phyloP scores from a whole-genome alignment of 2,888 invertebrate genomes.

The Stomorhina lunata region DNA sequence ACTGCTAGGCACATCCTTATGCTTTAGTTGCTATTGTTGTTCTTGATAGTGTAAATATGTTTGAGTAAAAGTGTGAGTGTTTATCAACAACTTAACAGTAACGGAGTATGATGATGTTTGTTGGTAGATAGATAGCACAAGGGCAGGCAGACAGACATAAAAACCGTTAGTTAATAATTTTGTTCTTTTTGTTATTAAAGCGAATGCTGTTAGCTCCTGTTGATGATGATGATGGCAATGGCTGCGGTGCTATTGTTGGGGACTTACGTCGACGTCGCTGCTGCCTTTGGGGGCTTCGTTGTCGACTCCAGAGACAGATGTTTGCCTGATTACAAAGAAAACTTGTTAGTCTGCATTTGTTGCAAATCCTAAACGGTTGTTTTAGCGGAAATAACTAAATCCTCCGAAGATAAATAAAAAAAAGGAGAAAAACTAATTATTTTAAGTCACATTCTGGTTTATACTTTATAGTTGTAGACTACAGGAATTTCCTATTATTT shows the following conservation, averaged over 20 bases:
- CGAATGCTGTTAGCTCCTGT: not conserved
- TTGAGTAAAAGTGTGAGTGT: no score
- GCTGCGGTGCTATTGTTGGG: conserved; percentile 12
- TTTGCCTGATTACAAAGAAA: conserved; percentile 53
- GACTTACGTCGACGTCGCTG: not conserved
- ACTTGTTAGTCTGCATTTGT: conserved; percentile 62
- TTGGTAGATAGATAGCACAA: not conserved
- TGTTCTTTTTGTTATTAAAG: conserved; percentile 4
- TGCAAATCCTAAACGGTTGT: conserved; percentile 61
- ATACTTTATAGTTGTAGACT: not conserved
- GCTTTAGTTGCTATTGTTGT: no score
- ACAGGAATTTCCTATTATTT: no score
- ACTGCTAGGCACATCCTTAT: no score
- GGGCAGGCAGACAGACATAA: not conserved
- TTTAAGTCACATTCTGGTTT: not conserved
- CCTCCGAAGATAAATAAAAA: not conserved
- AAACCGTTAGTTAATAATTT: conserved; percentile 22
- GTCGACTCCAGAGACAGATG: conserved; percentile 50
- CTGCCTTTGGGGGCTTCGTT: not conserved
- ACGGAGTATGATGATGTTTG: not conserved
- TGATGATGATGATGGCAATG: conserved; percentile 19
- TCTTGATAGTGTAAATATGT: no score
- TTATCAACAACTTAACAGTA: conserved; percentile 37
- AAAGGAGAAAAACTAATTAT: not conserved
- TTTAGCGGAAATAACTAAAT: conserved; percentile 43